These are phyloP conservation scores for Meandrusa payeni DNA, from an alignment of 2,888 invertebrate genomes.

Conservation along the genomic window DNA sequence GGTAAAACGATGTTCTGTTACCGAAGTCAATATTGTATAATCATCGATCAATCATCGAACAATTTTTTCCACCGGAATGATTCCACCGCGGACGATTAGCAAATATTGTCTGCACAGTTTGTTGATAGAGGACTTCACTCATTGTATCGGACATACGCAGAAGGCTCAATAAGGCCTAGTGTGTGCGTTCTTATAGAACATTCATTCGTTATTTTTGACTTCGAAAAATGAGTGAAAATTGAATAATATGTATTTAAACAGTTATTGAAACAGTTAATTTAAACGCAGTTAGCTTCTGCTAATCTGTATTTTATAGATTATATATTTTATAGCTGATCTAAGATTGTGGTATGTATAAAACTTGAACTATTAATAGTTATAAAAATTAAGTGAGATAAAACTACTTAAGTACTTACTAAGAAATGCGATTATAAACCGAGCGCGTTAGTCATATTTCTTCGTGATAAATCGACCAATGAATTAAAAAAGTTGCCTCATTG, in stretches of 20 bases:
- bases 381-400: conserved; percentile 17
- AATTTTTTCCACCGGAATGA: too few relatives aligned
- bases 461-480: conserved; percentile 19
- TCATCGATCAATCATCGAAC: too few relatives aligned
- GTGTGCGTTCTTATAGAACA: too few relatives aligned
- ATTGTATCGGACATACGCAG: conserved; percentile 43
- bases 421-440: conserved; percentile 16
- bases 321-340: too few relatives aligned
- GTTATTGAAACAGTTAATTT: too few relatives aligned
- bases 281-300: not conserved
- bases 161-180: not conserved
- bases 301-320: not conserved
- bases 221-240: too few relatives aligned
- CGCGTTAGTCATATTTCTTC: conserved; percentile 14
- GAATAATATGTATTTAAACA: too few relatives aligned
- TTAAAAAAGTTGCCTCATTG: conserved; percentile 15
- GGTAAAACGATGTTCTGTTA: too few relatives aligned
- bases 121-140: conserved; percentile 60
- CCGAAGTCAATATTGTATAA: too few relatives aligned
- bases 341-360: too few relatives aligned
- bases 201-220: too few relatives aligned
- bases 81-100: conserved; percentile 23
- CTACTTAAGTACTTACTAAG: conserved; percentile 5
- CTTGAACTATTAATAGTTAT: conserved; percentile 1
- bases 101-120: conserved; percentile 35